phyloP scores from a whole-genome alignment of 1,140 invertebrate genomes.

The Brachionus manjavacas region DNA sequence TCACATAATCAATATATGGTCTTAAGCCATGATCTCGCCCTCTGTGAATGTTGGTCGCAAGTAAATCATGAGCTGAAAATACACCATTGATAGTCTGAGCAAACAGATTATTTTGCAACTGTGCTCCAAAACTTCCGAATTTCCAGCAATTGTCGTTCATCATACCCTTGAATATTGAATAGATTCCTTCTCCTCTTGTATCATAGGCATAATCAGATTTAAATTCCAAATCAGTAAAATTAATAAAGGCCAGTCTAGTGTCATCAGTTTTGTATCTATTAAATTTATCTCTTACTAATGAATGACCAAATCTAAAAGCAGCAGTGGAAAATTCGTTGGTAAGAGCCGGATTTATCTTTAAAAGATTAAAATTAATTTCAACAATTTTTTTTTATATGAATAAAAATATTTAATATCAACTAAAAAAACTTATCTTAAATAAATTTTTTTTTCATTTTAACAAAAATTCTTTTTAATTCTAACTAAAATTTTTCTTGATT shows the following conservation, averaged over 20 bases:
- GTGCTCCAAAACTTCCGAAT: neutral
- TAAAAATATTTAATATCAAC: too few relatives aligned
- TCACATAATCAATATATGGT: constrained; percentile 21
- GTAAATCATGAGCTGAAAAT: constrained; percentile 50
- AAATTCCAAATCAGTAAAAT: neutral
- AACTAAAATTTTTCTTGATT: too few relatives aligned
- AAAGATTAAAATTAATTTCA: too few relatives aligned
- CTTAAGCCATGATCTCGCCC: constrained; percentile 78
- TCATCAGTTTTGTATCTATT: neutral
- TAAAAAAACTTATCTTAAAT: too few relatives aligned
- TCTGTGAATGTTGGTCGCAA: constrained; percentile 64
- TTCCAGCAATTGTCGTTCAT: constrained; percentile 12
- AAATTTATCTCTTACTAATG: neutral
- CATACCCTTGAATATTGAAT: constrained; percentile 18
- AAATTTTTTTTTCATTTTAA: too few relatives aligned
- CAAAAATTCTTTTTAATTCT: too few relatives aligned
- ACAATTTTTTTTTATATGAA: too few relatives aligned
- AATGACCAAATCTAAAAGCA: constrained; percentile 41
- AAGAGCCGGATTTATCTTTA: constrained; percentile 14
- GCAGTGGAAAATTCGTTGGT: constrained; percentile 37
- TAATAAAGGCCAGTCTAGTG: neutral
- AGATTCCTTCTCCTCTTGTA: neutral
- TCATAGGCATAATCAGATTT: constrained; percentile 29
- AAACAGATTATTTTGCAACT: constrained; percentile 35
- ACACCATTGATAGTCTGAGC: neutral